Conservation (phyloP, 1,140 invertebrate genomes). For the Brachionus rotundiformis region DNA sequence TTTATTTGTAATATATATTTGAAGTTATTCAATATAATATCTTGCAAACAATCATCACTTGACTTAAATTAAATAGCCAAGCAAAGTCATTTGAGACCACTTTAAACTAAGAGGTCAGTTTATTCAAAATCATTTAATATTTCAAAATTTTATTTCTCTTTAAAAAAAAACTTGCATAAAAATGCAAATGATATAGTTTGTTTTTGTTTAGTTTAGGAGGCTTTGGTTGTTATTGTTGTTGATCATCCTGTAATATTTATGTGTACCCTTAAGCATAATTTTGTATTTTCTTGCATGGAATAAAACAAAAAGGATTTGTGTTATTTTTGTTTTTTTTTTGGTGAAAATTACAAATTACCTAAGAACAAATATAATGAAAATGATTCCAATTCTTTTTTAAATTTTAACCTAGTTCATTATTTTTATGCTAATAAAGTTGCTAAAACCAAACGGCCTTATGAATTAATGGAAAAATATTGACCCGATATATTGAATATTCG, state of each 20-base stretch:
- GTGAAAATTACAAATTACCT: conserved; percentile 30
- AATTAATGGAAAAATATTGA: conserved; percentile 10
- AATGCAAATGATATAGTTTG: not conserved
- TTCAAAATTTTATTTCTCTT: not conserved
- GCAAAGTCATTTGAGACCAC: conserved; percentile 34
- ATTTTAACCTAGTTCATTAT: conserved; percentile 30
- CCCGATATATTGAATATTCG: not conserved
- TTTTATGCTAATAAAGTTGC: conserved; percentile 36
- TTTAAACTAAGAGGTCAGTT: conserved; percentile 37
- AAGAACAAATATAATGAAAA: not conserved
- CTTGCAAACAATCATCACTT: conserved; percentile 1
- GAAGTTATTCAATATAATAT: not conserved
- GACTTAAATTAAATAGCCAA: not conserved
- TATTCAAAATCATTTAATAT: not conserved
- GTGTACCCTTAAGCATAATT: not conserved
- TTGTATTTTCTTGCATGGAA: not conserved
- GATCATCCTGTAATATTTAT: conserved; percentile 40
- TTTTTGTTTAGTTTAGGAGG: not conserved
- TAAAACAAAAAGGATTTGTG: not conserved
- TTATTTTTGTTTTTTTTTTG: conserved; percentile 26
- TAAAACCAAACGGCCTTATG: not conserved
- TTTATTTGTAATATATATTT: not conserved
- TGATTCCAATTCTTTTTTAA: not conserved
- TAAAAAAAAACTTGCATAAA: conserved; percentile 4
- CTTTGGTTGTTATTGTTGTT: not conserved